Conservation (phyloP, 2,113 vertebrate genomes). For the Scatophagus argus region DNA sequence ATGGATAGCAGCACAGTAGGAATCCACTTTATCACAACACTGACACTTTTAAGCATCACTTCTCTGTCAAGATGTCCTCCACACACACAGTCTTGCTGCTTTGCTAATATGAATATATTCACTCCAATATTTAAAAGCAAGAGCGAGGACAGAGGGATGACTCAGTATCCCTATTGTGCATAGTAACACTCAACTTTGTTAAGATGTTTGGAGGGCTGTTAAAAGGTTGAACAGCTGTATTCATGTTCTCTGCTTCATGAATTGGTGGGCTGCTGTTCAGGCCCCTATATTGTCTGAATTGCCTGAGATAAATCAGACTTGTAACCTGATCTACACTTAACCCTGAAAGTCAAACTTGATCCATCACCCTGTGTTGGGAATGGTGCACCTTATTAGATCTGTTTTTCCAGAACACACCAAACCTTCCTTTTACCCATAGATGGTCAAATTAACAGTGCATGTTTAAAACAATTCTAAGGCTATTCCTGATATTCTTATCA, state of each 20-base stretch:
- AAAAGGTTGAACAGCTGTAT: conserved; percentile 44
- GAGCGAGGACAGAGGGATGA: conserved; percentile 18
- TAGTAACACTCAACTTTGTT: not conserved
- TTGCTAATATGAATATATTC: too few relatives aligned
- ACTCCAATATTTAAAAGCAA: conserved; percentile 22
- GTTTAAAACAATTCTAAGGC: not conserved
- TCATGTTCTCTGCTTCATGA: conserved; percentile 44
- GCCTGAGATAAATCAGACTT: conserved; percentile 27
- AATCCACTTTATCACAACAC: conserved; percentile 4
- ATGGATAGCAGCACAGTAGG: not conserved
- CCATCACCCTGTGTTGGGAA: conserved; percentile 8
- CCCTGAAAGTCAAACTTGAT: conserved; percentile 25
- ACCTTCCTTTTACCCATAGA: not conserved
- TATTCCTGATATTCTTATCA: conserved; percentile 1
- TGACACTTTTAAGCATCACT: conserved; percentile 31
- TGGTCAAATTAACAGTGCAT: not conserved
- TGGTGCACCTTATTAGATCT: not conserved
- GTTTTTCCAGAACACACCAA: not conserved
- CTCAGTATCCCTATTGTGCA: not conserved
- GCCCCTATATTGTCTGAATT: too few relatives aligned
- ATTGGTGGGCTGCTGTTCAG: conserved; percentile 44
- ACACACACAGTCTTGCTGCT: not conserved
- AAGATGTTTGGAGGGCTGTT: conserved; percentile 26
- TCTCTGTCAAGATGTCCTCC: conserved; percentile 12
- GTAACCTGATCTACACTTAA: conserved; percentile 22